Base-by-base conservation (phyloP, 1,140 invertebrate genomes). In the Zaprionus tsacasi region DNA sequence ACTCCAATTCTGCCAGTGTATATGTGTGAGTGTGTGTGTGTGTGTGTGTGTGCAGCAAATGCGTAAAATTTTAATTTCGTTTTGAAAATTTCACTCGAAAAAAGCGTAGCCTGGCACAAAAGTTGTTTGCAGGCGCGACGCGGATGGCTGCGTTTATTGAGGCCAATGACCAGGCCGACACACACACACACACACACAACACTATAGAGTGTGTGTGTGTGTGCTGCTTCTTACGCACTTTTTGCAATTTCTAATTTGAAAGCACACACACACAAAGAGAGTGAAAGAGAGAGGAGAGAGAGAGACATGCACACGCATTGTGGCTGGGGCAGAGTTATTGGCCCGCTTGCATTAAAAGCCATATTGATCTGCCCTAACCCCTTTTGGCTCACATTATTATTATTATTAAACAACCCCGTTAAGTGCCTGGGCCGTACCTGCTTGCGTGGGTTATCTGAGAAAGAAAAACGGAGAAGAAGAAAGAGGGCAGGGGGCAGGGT, bases 11-110 rank as follows among this genome's bases (percentile, higher is more conserved):
- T 55, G 70, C 67, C 48, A 27, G 69, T 66, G 69, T 66, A 54
- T 76, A 36, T 56, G 52, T 48, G 63, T 65, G 61, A 71, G 66
- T 61, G 74, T 67, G 73, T 73, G 63, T 65, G 61, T 74, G 66
- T 61, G 74, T 67, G 73, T 73, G 71, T 56, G 61, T 76, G 69
- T 67, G 65, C 58, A 43, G 83, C 80, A 80, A 87, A 80, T 87
- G 83, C 83, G 83, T 87, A 87, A 87, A 87, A 87, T 87, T 87
- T 87, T 87, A 87, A 87, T 87, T 87, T 87, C 83, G 83, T 87
- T 87, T 87, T 87, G 83, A 89, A 87, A 89, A 78, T 87, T 88
- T 80, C 67, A 75, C 76, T 88, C 73, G 82, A 81, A 86, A 81
- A 43, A 36, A 64, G 64, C 67, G 70, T 66, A 38, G 59, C 60